Base-by-base conservation (phyloP, 2,113 vertebrate genomes). In the Tragelaphus imberbis region DNA sequence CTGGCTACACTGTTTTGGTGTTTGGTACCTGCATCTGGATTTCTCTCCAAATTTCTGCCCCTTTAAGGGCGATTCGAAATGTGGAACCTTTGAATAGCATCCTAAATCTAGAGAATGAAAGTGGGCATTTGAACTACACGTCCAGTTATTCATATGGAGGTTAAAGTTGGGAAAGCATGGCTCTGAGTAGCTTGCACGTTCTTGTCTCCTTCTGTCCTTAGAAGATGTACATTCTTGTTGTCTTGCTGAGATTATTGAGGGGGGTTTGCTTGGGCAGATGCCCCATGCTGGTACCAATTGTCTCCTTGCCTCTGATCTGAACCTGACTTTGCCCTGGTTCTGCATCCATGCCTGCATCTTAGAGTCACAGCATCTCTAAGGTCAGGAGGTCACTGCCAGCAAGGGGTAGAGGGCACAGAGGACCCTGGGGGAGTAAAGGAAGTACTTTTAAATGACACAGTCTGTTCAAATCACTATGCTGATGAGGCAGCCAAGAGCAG, bases 391-490 rank as follows among this genome's bases (percentile, higher is more conserved):
- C 65, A 80, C 40, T 86, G 65, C 11, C 82, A 94, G 65, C 27
- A 17, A 65, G 85, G 59, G 21, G 85, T 80, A 33, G 85, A 79
- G 40, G 28, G 61, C 80, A 28, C 56, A 36, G 68, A 82, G 94
- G 86, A 75, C 27, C 84, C 80, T 49, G 55, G 84, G 28, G 80
- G 58, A 33, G 71, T n/a, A 87, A 85, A 80, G 16, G 13, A 97
- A 94, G 7, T 77, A 68, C 6, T 97, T 97, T 97, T 77, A 95
- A 93, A 93, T 96, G 91, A 49, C 44, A 56, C 81, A 23, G 68
- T 91, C 95, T 97, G 92, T 93, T 98, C 91, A 27, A 84, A 80
- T 93, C 81, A 77, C 79, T 95, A 8, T 90, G 91, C 53, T 98
- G 93, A 96, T 95, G 97, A 95, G 68, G 51, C 17, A 10, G 63